Evolutionary conservation across 2,888 invertebrate genomes (phyloP), one percentile per base, ranked within the genome.

Genomic region (Drosophila neutralis): DNA sequence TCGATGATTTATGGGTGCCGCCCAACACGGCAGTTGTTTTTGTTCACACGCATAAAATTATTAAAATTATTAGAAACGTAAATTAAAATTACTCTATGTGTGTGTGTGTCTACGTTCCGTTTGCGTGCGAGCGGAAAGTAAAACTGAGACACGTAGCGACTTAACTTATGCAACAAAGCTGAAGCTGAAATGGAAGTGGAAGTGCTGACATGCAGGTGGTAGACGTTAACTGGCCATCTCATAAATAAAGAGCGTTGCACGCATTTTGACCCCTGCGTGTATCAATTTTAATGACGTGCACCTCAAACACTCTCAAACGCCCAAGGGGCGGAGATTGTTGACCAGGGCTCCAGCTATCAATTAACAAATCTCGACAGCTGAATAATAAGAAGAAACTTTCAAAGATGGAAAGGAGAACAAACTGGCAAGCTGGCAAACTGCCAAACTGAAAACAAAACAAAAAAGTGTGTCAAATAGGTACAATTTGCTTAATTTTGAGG

Each of bases 1-100:
- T 53, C 56, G 35, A 67, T 69, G 68, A 82, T 84, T 82, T 84
- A 84, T 71, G 76, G 71, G 66, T 56, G 65, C 51, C 69, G 48
- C 54, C 76, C 59, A 67, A 60, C 40, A 45, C 66, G 54, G 56
- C 49, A 54, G 56, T 63, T 60, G 66, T 35, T 62, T 72, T 54
- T 60, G 68, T 87, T 85, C 85, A 87, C 87, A 87, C 85, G 83
- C 87, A 85, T 79, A 82, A 87, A 80, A 76, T 82, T 78, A 74
- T 69, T 76, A 58, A 69, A 81, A 79, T 82, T 76, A 79, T 76
- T 74, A 70, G 76, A 81, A 70, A 68, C 38, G 57, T 70, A 82
- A 82, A 69, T 66, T 40, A 60, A 64, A 71, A 48, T 58, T 61
- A 36, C 27, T 40, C 24, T 13, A 13, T 52, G 51, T n/a, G 8